These are phyloP conservation scores for Noturus placidus DNA, from an alignment of 2,113 vertebrate species.

Conservation along the genomic window DNA sequence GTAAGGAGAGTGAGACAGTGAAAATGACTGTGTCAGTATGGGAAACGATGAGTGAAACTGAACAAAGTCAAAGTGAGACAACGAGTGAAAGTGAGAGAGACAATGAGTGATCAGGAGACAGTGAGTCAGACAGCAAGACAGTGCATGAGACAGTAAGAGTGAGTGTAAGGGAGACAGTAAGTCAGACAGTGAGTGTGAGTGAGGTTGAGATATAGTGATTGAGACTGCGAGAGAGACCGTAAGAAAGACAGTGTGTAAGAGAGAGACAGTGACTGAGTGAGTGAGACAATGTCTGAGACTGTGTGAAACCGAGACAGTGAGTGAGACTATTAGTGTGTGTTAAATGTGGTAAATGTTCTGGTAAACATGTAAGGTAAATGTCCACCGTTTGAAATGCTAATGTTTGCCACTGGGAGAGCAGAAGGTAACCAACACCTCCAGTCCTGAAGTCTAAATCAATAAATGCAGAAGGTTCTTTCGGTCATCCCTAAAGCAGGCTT, in stretches of 20 bases:
- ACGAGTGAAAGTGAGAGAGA: neutral
- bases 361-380: too few species aligned
- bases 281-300: neutral
- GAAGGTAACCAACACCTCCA: conserved; percentile 15
- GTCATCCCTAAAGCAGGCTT: conserved; percentile 52
- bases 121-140: neutral
- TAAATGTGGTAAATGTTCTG: neutral
- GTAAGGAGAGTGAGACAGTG: neutral
- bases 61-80: neutral
- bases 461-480: conserved; percentile 43
- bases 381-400: neutral
- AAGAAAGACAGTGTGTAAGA: neutral
- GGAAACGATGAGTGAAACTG: neutral
- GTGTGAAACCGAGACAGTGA: neutral
- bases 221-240: neutral
- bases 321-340: neutral
- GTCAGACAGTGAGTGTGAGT: neutral
- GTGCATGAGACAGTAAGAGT: neutral
- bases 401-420: conserved; percentile 34
- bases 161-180: neutral
- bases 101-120: neutral
- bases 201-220: neutral
- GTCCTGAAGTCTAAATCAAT: conserved; percentile 44
- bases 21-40: neutral
- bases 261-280: neutral